Base-by-base conservation (phyloP, 2,888 invertebrate species). In the Parascotia fuliginaria region DNA sequence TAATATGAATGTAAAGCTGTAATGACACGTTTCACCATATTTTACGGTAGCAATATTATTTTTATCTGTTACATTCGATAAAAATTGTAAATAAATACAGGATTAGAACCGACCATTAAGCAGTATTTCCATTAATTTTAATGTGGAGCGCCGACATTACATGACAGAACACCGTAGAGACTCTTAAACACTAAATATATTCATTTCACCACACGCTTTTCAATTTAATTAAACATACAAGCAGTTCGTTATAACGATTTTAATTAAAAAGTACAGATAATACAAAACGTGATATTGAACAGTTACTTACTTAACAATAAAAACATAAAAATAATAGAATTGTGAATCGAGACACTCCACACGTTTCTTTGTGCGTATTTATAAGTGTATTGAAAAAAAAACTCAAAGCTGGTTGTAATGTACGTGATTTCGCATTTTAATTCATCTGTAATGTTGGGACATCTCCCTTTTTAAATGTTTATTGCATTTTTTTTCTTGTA, bases 351-450 rank as follows among this genome's bases (percentile, higher is more conserved):
- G 57, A 72, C 55, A 69, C 80, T 85, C 81, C 55, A 77, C 71
- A 55, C 60, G 64, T 77, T 74, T 58, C 73, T 43, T 67, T 64
- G 77, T 75, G 65, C 78, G 77, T 75, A 81, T 83, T 81, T 79
- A 70, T 81, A 83, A 83, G 80, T 80, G 81, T 85, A 87, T 85
- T 85, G 84, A 82, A 84, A 85, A 86, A 81, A 81, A 84, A 85
- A 75, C 74, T 66, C 68, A 65, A 73, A 76, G 79, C 78, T 67
- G 69, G 78, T 75, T 72, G 79, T 85, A 83, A 89, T 85, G 87
- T 85, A 83, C 91, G 91, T 92, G 91, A 90, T 89, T 83, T 79
- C 83, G 91, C 90, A 92, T 91, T 89, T 89, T 87, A 89, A 90
- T 88, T 84, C 78, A 67, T 68, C 70, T 65, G 77, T 89, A 86